Evolutionary conservation across 1,140 invertebrate genomes (phyloP), one percentile per base, ranked within the genome.

Genomic region (Hypothenemus hampei): DNA sequence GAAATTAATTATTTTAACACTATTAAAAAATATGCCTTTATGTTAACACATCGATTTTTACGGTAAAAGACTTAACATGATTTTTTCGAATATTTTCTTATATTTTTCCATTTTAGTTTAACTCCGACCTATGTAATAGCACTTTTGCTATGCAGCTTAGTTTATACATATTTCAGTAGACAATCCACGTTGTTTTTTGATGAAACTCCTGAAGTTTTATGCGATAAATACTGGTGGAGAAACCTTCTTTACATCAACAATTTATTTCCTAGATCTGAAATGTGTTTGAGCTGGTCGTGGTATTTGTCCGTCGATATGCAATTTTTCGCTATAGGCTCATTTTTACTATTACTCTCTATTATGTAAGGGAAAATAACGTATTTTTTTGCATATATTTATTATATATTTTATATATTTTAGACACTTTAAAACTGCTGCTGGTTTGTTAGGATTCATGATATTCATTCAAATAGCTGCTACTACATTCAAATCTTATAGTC

Each of bases 291-390:
- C 4, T 89, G 86, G 83, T 82, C 84, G 18, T 92, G 89, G 89
- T 91, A 89, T 61, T 63, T 92, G 35, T 81, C 87, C 11, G 82
- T 82, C 49, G 89, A 92, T 66, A 89, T 87, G 78, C 87, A 90
- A 70, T 87, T 86, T 64, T 90, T 83, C 63, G 63, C 83, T 4
- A 66, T 88, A 45, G 71, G 69, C 24, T 68, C 69, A 0, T 58
- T 75, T 10, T 40, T 82, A 1, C 59, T 82, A 10, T 72, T 81
- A 11, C 49, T 80, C 4, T 81, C 79, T 19, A 71, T 71, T 19
- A 71, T 71, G 78, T 82, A 70, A 75, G 72, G 69, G 49, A 51
- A 58, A 54, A 18, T 35, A 29, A 4, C 4, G 8, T 29, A 8
- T 19, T 4, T 7, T 7, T n/a, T 35, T 33, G 6, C 24, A 19